A percentile compares a stretch with the other conserved stretches of the same genome.
These are phyloP conservation scores for Neotragus moschatus DNA, from an alignment of 2,113 vertebrate genomes.

Conservation along the genomic window DNA sequence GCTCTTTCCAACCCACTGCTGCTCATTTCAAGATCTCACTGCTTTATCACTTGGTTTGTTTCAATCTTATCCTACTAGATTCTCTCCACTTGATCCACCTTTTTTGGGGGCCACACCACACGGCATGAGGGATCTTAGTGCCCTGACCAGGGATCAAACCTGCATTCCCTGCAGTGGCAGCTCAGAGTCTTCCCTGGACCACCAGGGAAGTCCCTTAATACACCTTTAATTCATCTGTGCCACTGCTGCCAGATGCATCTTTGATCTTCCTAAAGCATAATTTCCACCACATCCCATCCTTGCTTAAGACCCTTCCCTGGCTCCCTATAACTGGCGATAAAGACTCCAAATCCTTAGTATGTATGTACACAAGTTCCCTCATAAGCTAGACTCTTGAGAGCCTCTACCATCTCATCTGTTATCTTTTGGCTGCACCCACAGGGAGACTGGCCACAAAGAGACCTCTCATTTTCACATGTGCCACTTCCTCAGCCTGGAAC, in stretches of 20 bases:
- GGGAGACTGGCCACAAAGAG: background rate
- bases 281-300: background rate
- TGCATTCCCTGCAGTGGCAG: background rate
- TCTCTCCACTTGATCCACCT: background rate
- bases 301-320: background rate
- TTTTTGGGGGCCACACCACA: background rate
- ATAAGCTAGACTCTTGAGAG: background rate
- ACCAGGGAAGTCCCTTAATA: background rate
- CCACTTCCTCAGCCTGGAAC: background rate
- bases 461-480: background rate
- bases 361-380: background rate
- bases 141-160: background rate
- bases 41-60: background rate
- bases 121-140: background rate
- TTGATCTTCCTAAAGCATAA: background rate
- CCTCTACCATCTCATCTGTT: background rate
- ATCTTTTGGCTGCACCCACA: background rate
- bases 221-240: background rate
- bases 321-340: background rate
- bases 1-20: background rate
- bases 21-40: background rate
- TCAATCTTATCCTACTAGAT: background rate
- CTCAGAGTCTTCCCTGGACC: background rate
- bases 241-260: background rate
- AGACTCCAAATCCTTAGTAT: background rate